Evolutionary conservation across 2,113 vertebrate genomes (phyloP), one percentile per base, ranked within the genome.

Genomic region (Scomber japonicus): DNA sequence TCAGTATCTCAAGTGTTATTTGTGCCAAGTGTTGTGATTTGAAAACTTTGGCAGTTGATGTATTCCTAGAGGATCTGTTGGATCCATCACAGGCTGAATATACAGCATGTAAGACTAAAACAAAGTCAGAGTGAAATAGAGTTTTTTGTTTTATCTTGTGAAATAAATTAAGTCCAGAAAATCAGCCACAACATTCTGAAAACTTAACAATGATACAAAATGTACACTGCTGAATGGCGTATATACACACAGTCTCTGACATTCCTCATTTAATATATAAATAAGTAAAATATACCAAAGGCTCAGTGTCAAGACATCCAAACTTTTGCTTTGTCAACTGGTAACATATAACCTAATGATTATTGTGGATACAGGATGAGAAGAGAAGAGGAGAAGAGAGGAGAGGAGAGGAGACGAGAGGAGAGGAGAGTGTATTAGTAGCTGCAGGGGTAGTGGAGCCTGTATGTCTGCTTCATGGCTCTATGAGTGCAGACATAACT

Each of bases 391-490:
- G 63, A 66, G 51, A 16, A 50, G n/a, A 24, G 13, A 15, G 17
- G 40, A 61, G 16, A 21, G 40, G 40, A 55, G 46, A 51, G 31
- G 72, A 53, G 55, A 61, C 63, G 54, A 49, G 72, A 75, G 71
- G 19, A 75, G 66, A 82, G 55, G 11, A 66, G 74, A 19, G 59
- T 81, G 57, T 75, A 83, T 80, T 75, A 88, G 89, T 78, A 86
- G 85, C 88, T 91, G 86, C 84, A 76, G 90, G 89, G 89, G 82
- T 74, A 87, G 81, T 93, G 93, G 94, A 94, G 94, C 91, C 93
- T 93, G 89, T 70, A 80, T 94, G 94, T 95, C 93, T 95, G 90
- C 91, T 89, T 89, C 90, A 90, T 94, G 92, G 88, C 81, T 89
- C 89, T 86, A 78, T 89, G 88, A 94, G 81, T 71, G 79, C 85